Conservation (phyloP, 2,888 invertebrate species). For the Asteroscopus sphinx region DNA sequence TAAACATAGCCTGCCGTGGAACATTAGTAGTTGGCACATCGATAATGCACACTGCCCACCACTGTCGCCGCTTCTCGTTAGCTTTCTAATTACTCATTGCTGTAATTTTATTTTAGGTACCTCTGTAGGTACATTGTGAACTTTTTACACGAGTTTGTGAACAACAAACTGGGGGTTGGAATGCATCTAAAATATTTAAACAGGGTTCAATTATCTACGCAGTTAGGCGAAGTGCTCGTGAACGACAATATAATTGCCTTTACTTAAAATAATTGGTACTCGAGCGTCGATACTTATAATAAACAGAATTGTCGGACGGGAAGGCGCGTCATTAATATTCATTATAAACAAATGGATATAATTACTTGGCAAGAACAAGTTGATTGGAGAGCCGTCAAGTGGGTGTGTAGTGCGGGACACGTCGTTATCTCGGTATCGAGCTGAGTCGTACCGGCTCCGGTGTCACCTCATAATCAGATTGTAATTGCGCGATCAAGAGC, state of each 20-base stretch:
- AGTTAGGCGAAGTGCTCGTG: conserved; percentile 68
- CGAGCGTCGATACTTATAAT: conserved; percentile 78
- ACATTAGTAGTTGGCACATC: conserved; percentile 79
- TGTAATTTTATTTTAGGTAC: conserved; percentile 38
- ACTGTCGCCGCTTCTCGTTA: conserved; percentile 69
- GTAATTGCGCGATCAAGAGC: conserved; percentile 80
- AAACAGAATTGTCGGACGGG: conserved; percentile 75
- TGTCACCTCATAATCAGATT: conserved; percentile 80
- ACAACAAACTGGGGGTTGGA: conserved; percentile 58
- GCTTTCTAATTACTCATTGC: conserved; percentile 73
- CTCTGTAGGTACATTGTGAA: conserved; percentile 46
- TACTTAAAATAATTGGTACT: conserved; percentile 82
- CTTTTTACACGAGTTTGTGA: conserved; percentile 59
- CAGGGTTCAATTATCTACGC: conserved; percentile 65
- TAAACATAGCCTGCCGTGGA: conserved; percentile 83
- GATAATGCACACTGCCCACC: conserved; percentile 77
- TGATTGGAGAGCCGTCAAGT: conserved; percentile 79
- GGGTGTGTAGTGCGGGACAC: conserved; percentile 77
- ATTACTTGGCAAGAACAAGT: conserved; percentile 84
- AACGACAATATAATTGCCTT: conserved; percentile 77
- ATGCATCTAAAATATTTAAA: conserved; percentile 69
- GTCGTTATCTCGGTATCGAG: conserved; percentile 83
- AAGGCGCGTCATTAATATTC: conserved; percentile 83
- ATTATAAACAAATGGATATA: conserved; percentile 88
- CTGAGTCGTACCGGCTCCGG: conserved; percentile 60